Evolutionary conservation across 1,140 invertebrate genomes (phyloP).

Genomic region (Plectrocnemia conspersa): DNA sequence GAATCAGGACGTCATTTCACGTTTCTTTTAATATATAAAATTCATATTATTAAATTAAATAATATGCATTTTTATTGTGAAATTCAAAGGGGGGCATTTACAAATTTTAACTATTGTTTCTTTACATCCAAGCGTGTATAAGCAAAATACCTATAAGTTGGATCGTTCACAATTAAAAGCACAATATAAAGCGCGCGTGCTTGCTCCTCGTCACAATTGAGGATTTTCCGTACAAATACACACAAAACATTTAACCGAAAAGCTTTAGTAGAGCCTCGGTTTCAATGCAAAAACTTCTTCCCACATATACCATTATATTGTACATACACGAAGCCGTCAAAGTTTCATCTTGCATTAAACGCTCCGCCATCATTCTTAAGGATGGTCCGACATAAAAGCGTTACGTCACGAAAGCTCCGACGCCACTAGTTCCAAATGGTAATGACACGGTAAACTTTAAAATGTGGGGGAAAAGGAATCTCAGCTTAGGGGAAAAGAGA

Average conservation of each 20-base stretch:
- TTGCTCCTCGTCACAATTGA: neutral
- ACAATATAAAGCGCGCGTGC: neutral
- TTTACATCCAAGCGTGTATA: too few species aligned
- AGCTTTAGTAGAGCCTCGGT: conserved; percentile 4
- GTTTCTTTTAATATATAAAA: too few species aligned
- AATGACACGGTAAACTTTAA: too few species aligned
- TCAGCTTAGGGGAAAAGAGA: too few species aligned
- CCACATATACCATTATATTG: neutral
- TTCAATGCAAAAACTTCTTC: conserved; percentile 11
- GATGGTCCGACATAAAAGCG: neutral
- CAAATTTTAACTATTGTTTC: too few species aligned
- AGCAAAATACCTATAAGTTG: too few species aligned
- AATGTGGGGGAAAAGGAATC: too few species aligned
- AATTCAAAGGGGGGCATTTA: too few species aligned
- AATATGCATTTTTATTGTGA: too few species aligned
- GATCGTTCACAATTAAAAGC: neutral
- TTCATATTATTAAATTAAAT: too few species aligned
- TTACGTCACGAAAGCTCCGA: neutral
- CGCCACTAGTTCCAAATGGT: neutral
- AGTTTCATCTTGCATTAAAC: neutral
- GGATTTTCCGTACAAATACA: too few species aligned
- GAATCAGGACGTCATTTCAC: too few species aligned
- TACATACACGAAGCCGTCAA: neutral
- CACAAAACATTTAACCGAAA: conserved; percentile 12
- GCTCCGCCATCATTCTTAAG: conserved; percentile 9